Percentiles rank a stretch among this genome's conserved stretches.
Conservation (phyloP, 2,797 vertebrate species). For the Botia kubotai region DNA sequence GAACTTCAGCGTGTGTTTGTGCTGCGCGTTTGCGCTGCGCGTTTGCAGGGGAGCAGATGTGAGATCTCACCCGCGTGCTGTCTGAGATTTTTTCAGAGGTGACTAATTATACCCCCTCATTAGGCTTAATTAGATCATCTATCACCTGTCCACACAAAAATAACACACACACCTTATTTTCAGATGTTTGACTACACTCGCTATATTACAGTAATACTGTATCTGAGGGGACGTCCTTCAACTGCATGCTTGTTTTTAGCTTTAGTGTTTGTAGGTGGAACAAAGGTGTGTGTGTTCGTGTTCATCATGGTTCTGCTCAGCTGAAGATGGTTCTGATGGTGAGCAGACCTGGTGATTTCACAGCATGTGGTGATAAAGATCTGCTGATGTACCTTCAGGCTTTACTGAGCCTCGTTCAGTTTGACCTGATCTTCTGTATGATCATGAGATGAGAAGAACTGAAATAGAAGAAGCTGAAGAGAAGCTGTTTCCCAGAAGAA, state of each 20-base stretch:
- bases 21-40: neutral
- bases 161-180: constrained; percentile 9
- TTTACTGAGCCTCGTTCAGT: constrained; percentile 16
- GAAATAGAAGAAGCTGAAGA: neutral
- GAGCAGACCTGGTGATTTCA: constrained; percentile 42
- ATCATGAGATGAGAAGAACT: neutral
- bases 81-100: constrained; percentile 34
- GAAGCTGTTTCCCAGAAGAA: neutral
- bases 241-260: constrained; percentile 4
- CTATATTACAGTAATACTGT: constrained; percentile 12
- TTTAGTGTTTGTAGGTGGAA: neutral
- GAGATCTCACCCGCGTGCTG: constrained; percentile 14
- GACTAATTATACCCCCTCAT: constrained; percentile 22
- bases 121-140: constrained; percentile 34
- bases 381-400: constrained; percentile 18
- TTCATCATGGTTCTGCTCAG: constrained; percentile 39
- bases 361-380: constrained; percentile 31
- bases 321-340: neutral
- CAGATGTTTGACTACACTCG: constrained; percentile 7
- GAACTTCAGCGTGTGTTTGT: neutral
- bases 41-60: neutral
- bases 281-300: neutral
- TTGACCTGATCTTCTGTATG: too few relatives aligned
- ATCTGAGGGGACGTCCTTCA: neutral
- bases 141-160: constrained; percentile 15